phyloP scores from a whole-genome alignment of 2,888 invertebrate species.

The Lepidocyrtinus sp. region DNA sequence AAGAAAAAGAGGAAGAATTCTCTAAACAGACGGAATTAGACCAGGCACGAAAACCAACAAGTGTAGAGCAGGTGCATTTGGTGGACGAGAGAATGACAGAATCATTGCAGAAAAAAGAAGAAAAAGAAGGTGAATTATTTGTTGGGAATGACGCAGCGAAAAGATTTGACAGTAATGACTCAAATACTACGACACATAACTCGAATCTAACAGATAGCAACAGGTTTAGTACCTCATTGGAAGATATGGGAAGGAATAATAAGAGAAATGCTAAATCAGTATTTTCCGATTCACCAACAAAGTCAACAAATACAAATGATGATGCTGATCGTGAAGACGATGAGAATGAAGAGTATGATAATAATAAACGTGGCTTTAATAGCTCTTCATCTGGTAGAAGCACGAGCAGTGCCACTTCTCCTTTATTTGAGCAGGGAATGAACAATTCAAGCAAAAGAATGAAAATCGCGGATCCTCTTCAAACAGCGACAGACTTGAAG shows the following conservation, averaged over 20 bases:
- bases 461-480: constrained; percentile 68
- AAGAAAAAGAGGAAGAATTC: background rate
- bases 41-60: constrained; percentile 30
- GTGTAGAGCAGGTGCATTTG: constrained; percentile 21
- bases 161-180: background rate
- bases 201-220: background rate
- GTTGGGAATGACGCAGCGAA: constrained; percentile 36
- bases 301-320: constrained; percentile 46
- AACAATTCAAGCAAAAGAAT: constrained; percentile 51
- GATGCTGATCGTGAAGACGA: background rate
- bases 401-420: constrained; percentile 48
- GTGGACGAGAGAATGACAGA: constrained; percentile 51
- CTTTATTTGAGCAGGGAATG: constrained; percentile 15
- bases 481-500: constrained; percentile 69
- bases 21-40: constrained; percentile 34
- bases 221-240: background rate
- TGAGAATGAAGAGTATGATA: constrained; percentile 18
- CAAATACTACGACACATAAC: constrained; percentile 38
- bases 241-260: background rate
- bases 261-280: constrained; percentile 43
- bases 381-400: constrained; percentile 17
- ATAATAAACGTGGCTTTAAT: background rate
- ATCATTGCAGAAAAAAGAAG: constrained; percentile 6
- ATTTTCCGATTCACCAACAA: constrained; percentile 46
- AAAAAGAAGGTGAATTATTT: constrained; percentile 53